phyloP scores from a whole-genome alignment of 2,888 invertebrate genomes.

The Stenichneumon culpator region DNA sequence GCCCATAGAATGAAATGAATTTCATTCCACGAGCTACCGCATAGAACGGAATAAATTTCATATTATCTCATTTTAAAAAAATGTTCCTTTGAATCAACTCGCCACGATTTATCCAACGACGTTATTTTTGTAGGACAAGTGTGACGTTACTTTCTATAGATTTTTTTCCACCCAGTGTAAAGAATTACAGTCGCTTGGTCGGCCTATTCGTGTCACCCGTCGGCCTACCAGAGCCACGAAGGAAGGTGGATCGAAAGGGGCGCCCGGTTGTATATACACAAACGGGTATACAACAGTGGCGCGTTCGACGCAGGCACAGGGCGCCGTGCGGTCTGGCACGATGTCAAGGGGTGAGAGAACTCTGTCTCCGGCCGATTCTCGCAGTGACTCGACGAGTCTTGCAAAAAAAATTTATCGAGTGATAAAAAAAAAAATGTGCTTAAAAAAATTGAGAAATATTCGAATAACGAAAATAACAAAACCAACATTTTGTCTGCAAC shows the following conservation, averaged over 20 bases:
- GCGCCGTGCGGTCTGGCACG: constrained; percentile 76
- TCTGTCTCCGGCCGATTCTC: constrained; percentile 46
- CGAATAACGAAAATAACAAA: background rate
- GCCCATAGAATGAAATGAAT: too few species aligned
- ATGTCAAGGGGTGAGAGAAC: constrained; percentile 75
- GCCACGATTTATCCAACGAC: background rate
- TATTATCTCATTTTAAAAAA: background rate
- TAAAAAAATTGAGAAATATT: constrained; percentile 3
- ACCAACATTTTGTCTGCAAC: too few species aligned
- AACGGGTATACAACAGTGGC: constrained; percentile 9
- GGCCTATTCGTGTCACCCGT: constrained; percentile 44
- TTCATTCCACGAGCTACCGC: too few species aligned
- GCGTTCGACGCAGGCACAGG: constrained; percentile 69
- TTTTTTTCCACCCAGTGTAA: constrained; percentile 40
- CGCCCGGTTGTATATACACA: constrained; percentile 1
- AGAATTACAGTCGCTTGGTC: constrained; percentile 21
- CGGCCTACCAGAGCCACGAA: constrained; percentile 38
- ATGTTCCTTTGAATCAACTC: background rate
- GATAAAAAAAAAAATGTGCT: too few species aligned
- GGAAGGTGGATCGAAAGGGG: constrained; percentile 62
- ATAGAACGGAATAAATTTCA: too few species aligned
- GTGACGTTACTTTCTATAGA: constrained; percentile 27
- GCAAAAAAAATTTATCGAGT: background rate
- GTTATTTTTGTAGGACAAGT: constrained; percentile 25
- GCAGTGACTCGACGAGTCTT: constrained; percentile 23